Conservation (phyloP, 2,888 invertebrate species). For the Ichneumoninae sp. region DNA sequence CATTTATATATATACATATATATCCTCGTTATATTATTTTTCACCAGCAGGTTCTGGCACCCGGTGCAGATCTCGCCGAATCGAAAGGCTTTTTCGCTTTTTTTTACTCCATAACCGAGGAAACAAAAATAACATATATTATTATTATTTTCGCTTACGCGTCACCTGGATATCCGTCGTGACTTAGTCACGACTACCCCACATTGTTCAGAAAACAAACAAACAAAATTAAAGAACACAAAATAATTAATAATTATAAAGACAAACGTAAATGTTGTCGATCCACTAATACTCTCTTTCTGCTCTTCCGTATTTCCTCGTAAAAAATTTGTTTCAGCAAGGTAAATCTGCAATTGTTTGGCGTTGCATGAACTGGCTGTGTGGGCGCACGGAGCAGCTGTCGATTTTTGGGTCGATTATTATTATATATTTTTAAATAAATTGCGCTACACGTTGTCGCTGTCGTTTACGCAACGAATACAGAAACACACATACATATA, state of each 20-base stretch:
- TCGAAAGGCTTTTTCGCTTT: constrained; percentile 74
- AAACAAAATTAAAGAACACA: not conserved
- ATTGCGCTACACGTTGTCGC: not conserved
- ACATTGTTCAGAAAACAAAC: constrained; percentile 6
- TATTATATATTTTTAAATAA: constrained; percentile 12
- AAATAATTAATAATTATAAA: constrained; percentile 30
- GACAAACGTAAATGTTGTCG: constrained; percentile 58
- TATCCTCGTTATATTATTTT: constrained; percentile 68
- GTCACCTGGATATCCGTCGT: constrained; percentile 44
- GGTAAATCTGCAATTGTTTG: constrained; percentile 82
- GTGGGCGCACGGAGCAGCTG: constrained; percentile 83
- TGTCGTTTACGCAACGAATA: not conserved
- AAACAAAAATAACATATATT: constrained; percentile 65
- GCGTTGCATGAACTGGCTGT: constrained; percentile 84
- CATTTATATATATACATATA: constrained; percentile 40
- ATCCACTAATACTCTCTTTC: constrained; percentile 76
- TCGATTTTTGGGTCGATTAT: constrained; percentile 56
- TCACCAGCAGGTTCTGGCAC: constrained; percentile 82
- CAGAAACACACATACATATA: not conserved
- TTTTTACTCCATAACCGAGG: constrained; percentile 34
- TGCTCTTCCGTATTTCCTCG: constrained; percentile 63
- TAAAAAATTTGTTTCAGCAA: constrained; percentile 81
- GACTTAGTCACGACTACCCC: constrained; percentile 28
- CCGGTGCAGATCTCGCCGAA: constrained; percentile 79
- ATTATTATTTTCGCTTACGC: constrained; percentile 60